Evolutionary conservation across 2,113 vertebrate species (phyloP).

Genomic region (Geococcyx californianus): DNA sequence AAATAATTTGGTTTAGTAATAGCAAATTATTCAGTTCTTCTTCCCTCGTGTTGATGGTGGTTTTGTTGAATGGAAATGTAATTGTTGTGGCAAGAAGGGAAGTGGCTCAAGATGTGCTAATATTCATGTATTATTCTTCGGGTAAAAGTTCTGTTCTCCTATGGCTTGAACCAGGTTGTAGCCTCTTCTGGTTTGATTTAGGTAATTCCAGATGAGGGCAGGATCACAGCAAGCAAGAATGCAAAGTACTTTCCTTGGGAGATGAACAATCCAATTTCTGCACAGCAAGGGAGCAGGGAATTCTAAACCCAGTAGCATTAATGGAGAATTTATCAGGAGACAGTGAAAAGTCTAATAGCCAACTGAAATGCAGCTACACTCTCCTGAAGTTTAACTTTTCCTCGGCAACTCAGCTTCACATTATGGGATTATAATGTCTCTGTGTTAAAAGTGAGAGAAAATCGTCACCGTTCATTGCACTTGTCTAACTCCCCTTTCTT

Average conservation of each 20-base stretch:
- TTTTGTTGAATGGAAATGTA: background rate
- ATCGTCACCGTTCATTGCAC: accelerated
- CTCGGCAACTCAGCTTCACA: accelerated
- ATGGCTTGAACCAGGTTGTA: background rate
- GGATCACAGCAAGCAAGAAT: background rate
- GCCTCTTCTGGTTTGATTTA: background rate
- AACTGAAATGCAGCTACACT: background rate
- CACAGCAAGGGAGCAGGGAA: background rate
- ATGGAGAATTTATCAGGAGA: background rate
- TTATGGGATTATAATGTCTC: background rate
- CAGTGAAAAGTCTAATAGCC: background rate
- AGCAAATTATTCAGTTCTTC: background rate
- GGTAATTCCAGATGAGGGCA: background rate
- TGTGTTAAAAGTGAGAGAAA: background rate
- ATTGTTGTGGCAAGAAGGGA: background rate
- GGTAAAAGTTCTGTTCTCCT: background rate
- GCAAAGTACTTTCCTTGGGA: background rate
- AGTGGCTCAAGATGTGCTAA: background rate
- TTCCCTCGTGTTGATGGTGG: background rate
- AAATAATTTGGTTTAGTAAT: no score
- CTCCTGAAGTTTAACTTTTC: slow-evolving; percentile 11
- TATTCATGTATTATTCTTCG: background rate
- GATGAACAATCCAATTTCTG: slow-evolving; percentile 28
- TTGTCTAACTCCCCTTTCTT: background rate
- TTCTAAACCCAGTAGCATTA: slow-evolving; percentile 1